Evolutionary conservation across 2,113 vertebrate species (phyloP).

Genomic region (Mobula birostris): DNA sequence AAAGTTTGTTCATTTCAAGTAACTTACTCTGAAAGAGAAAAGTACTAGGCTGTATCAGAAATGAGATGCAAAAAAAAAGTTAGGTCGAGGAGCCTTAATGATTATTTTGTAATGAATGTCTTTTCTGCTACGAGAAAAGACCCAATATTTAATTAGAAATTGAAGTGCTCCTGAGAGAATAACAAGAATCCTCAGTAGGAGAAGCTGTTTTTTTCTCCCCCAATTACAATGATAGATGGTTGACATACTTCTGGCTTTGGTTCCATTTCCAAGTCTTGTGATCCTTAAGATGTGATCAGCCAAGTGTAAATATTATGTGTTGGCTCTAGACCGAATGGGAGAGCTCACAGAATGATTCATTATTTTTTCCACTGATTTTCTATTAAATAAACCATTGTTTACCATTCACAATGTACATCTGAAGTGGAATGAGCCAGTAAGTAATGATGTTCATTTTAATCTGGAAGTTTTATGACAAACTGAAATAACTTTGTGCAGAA

Average conservation of each 20-base stretch:
- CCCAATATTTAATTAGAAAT: conserved; percentile 9
- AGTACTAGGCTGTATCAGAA: not conserved
- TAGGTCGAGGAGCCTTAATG: conserved; percentile 10
- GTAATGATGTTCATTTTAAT: not conserved
- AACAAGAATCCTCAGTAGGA: not conserved
- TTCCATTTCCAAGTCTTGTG: conserved; percentile 16
- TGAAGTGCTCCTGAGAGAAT: conserved; percentile 13
- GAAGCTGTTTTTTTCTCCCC: not conserved
- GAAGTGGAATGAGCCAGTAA: not conserved
- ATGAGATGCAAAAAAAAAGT: conserved; percentile 33
- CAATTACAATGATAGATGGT: conserved; percentile 30
- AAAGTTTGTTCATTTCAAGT: conserved; percentile 35
- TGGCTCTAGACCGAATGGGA: not conserved
- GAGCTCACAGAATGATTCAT: not conserved
- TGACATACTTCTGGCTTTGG: not conserved
- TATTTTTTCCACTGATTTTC: not conserved
- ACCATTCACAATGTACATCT: not conserved
- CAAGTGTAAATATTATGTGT: not conserved
- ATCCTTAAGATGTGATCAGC: conserved; percentile 6
- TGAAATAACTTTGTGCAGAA: not conserved
- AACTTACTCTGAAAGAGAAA: conserved; percentile 10
- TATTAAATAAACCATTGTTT: not conserved
- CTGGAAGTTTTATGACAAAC: not conserved
- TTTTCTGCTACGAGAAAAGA: conserved; percentile 17
- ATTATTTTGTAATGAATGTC: conserved; percentile 27